phyloP scores from a whole-genome alignment of 2,797 vertebrate genomes.

The Sarcoramphus papa region DNA sequence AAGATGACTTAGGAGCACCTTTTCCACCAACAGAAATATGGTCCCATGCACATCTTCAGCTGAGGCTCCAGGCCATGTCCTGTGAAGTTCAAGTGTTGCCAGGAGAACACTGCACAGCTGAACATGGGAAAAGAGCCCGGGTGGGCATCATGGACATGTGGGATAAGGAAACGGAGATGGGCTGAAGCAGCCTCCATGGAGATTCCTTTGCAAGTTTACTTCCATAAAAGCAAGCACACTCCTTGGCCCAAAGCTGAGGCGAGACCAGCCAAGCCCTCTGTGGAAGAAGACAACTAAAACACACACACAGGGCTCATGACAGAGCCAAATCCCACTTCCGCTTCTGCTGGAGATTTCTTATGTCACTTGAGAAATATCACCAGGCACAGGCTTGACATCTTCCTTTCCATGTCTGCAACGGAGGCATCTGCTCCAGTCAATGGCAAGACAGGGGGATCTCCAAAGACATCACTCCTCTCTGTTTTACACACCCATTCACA shows the following conservation, averaged over 20 bases:
- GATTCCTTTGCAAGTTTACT: neutral
- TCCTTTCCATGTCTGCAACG: neutral
- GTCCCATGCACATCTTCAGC: neutral
- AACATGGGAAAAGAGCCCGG: neutral
- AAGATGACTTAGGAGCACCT: neutral
- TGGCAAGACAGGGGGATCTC: accelerated
- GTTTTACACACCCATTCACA: no score
- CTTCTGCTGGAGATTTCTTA: neutral
- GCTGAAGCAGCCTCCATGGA: neutral
- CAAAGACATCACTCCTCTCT: neutral
- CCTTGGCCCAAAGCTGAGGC: neutral
- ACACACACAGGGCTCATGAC: accelerated
- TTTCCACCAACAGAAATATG: neutral
- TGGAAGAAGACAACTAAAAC: neutral
- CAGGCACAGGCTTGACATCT: neutral
- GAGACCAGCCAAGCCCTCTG: neutral
- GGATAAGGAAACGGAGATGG: neutral
- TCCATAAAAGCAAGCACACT: neutral
- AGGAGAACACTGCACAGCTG: neutral
- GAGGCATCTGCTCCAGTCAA: neutral
- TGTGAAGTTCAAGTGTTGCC: neutral
- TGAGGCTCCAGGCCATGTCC: neutral
- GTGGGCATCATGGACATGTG: accelerated
- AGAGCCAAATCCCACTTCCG: neutral
- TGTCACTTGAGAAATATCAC: neutral